Conservation (phyloP, 2,888 invertebrate species). For the Salpingus planirostris region DNA sequence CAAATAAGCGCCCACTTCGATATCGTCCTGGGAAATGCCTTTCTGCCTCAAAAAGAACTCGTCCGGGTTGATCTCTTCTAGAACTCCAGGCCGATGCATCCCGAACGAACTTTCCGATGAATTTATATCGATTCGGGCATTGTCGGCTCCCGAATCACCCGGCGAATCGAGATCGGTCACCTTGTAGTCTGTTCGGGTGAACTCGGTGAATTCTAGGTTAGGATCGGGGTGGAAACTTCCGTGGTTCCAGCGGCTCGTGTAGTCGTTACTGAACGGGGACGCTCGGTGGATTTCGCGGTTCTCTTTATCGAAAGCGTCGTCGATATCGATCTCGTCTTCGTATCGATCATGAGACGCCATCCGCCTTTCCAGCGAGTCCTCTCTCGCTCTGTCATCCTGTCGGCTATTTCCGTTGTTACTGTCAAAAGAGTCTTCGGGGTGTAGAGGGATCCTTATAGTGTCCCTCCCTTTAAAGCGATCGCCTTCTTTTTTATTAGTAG, state of each 20-base stretch:
- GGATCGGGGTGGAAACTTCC: constrained; percentile 34
- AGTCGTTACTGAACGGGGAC: constrained; percentile 31
- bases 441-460: constrained; percentile 33
- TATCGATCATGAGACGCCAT: constrained; percentile 35
- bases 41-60: constrained; percentile 78
- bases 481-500: constrained; percentile 10
- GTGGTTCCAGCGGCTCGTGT: constrained; percentile 35
- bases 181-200: constrained; percentile 7
- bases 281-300: constrained; percentile 45
- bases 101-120: constrained; percentile 54
- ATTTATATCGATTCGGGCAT: neutral
- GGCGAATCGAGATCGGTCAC: constrained; percentile 30
- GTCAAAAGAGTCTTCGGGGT: constrained; percentile 33
- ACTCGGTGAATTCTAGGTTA: constrained; percentile 3
- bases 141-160: constrained; percentile 33
- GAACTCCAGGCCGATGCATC: constrained; percentile 51
- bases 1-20: constrained; percentile 67
- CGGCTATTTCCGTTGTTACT: no score
- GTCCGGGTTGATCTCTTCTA: constrained; percentile 81
- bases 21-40: constrained; percentile 74
- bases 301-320: constrained; percentile 47
- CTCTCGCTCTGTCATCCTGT: no score
- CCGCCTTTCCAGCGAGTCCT: constrained; percentile 18
- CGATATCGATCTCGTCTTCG: constrained; percentile 39
- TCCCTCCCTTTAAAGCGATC: constrained; percentile 21